Conservation (phyloP, 2,888 invertebrate genomes). For the Cantharis nigra region DNA sequence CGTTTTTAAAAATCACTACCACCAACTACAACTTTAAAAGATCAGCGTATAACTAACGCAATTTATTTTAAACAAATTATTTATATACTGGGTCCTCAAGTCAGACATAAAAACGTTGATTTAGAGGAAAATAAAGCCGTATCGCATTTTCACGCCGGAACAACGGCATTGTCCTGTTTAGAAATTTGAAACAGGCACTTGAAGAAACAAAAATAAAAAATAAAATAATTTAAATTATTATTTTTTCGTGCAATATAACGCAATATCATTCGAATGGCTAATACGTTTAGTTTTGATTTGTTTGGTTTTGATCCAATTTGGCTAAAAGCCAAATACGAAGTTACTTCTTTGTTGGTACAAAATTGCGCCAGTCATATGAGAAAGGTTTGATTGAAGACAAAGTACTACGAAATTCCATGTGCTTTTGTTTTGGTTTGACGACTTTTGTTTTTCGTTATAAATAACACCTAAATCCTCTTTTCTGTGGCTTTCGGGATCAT, state of each 20-base stretch:
- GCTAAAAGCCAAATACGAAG: slow-evolving; percentile 63
- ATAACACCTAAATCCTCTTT: not conserved
- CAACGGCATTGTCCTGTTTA: not conserved
- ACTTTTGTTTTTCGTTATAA: not conserved
- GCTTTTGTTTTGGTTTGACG: not conserved
- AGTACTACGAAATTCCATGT: not conserved
- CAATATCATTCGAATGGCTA: slow-evolving; percentile 5
- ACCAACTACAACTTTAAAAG: slow-evolving; percentile 16
- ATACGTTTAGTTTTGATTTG: slow-evolving; percentile 28
- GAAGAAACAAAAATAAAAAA: not conserved
- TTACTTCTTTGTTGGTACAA: slow-evolving; percentile 46
- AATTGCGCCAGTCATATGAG: slow-evolving; percentile 19
- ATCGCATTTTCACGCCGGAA: not conserved
- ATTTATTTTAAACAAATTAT: slow-evolving; percentile 27
- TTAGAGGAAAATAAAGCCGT: slow-evolving; percentile 6
- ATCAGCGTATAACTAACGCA: slow-evolving; percentile 14
- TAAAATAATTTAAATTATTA: not conserved
- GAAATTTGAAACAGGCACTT: not conserved
- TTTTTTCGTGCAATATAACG: not conserved
- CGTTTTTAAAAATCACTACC: slow-evolving; percentile 1
- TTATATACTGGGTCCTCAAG: slow-evolving; percentile 16
- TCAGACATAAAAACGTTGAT: slow-evolving; percentile 18
- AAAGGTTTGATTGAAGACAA: not conserved
- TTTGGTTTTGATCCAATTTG: slow-evolving; percentile 58
- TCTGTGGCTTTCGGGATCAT: not conserved